Evolutionary conservation across 1,140 invertebrate genomes (phyloP).

Genomic region (Parasteatoda tepidariorum): DNA sequence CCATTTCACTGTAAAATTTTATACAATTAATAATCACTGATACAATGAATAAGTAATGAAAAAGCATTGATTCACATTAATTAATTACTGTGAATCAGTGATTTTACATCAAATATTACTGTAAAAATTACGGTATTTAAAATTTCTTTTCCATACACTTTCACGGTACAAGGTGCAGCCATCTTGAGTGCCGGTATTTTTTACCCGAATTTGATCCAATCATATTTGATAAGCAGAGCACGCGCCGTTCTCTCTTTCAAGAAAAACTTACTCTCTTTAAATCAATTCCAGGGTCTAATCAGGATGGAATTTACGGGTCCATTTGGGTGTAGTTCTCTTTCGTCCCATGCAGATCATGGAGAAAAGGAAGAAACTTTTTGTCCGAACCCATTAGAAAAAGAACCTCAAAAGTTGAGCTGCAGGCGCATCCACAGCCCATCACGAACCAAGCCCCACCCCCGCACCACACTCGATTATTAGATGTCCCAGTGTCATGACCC

Average conservation of each 20-base stretch:
- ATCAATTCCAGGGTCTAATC: constrained; percentile 51
- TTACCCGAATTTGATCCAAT: no score
- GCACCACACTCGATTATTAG: constrained; percentile 33
- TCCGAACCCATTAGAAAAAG: constrained; percentile 46
- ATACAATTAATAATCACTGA: no score
- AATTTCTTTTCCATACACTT: no score
- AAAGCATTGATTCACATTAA: no score
- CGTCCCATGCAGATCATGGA: constrained; percentile 30
- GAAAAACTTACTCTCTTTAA: constrained; percentile 32
- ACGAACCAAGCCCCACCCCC: constrained; percentile 34
- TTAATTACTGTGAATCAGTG: no score
- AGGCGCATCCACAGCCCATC: constrained; percentile 2
- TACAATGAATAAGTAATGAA: no score
- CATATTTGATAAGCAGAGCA: background rate
- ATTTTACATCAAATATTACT: no score
- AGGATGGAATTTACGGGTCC: constrained; percentile 41
- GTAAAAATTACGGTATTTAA: no score
- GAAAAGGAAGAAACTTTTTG: constrained; percentile 21
- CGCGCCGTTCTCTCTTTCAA: constrained; percentile 27
- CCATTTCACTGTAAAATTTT: no score
- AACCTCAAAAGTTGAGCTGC: constrained; percentile 8
- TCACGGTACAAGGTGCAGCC: no score
- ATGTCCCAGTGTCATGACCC: constrained; percentile 42
- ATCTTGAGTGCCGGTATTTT: no score
- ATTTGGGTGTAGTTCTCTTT: constrained; percentile 12